Conservation (phyloP, 2,888 invertebrate genomes). For the Nezara viridula region DNA sequence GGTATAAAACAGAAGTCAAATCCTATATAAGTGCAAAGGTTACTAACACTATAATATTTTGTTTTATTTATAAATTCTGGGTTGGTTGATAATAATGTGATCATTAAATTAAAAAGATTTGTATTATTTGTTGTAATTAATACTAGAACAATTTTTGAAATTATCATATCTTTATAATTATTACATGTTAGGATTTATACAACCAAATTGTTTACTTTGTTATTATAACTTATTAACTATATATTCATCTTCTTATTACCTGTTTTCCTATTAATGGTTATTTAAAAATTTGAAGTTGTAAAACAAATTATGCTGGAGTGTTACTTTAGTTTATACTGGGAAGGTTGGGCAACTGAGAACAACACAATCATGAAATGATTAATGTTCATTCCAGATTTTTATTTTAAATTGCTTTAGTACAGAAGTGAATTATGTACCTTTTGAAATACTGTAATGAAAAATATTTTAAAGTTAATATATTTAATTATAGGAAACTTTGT, state of each 20-base stretch:
- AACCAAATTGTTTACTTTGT: not conserved
- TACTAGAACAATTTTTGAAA: not conserved
- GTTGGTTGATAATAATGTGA: not conserved
- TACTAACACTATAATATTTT: not conserved
- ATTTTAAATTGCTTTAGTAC: not conserved
- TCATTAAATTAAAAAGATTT: not conserved
- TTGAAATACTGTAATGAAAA: not conserved
- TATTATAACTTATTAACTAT: not conserved
- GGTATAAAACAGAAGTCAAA: not conserved
- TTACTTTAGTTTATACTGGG: not conserved
- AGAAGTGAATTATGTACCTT: not conserved
- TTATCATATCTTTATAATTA: not conserved
- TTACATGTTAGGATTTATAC: not conserved
- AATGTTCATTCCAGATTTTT: not conserved
- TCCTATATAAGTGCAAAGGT: not conserved
- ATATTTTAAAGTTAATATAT: not conserved
- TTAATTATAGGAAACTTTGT: not conserved
- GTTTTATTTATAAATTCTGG: not conserved
- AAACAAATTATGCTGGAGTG: not conserved
- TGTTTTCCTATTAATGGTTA: not conserved
- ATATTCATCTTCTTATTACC: not conserved
- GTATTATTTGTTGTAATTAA: not conserved
- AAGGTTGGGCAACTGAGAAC: not conserved
- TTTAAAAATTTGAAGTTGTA: not conserved
- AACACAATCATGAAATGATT: not conserved